phyloP scores from a whole-genome alignment of 2,888 invertebrate genomes.

The Drosophila nigricruria region DNA sequence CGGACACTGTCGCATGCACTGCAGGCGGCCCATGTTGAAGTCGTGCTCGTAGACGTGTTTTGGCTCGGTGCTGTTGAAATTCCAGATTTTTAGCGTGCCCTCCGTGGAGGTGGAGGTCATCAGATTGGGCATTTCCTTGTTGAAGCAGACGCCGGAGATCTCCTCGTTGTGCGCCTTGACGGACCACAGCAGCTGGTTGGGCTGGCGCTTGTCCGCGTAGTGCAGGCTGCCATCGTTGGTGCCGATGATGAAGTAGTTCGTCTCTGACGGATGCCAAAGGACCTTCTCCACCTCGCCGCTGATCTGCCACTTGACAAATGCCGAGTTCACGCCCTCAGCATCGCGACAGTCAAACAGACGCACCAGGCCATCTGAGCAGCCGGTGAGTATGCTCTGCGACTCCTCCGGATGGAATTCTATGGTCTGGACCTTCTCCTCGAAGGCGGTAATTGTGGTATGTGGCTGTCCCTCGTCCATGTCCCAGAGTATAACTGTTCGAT shows the following conservation, averaged over 20 bases:
- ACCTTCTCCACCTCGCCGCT: slow-evolving; percentile 93
- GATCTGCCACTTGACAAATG: slow-evolving; percentile 88
- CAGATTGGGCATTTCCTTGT: slow-evolving; percentile 90
- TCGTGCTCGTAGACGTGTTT: slow-evolving; percentile 85
- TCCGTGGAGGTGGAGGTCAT: slow-evolving; percentile 93
- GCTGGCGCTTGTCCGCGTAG: slow-evolving; percentile 90
- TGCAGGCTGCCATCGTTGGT: slow-evolving; percentile 89
- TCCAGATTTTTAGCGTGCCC: slow-evolving; percentile 95
- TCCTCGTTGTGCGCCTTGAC: slow-evolving; percentile 93
- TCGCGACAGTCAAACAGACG: slow-evolving; percentile 94
- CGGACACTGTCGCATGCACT: slow-evolving; percentile 91
- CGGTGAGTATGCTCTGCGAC: slow-evolving; percentile 92
- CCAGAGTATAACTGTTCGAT: slow-evolving; percentile 95
- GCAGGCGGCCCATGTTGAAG: slow-evolving; percentile 89
- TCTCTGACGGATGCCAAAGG: slow-evolving; percentile 92
- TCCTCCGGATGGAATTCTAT: slow-evolving; percentile 94
- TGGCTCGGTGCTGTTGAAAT: slow-evolving; percentile 85
- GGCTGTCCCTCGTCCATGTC: slow-evolving; percentile 93
- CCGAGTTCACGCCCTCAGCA: slow-evolving; percentile 87
- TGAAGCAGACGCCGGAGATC: slow-evolving; percentile 92
- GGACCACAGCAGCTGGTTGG: slow-evolving; percentile 89
- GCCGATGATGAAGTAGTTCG: slow-evolving; percentile 90
- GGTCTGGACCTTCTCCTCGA: slow-evolving; percentile 94
- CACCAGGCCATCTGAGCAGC: slow-evolving; percentile 92
- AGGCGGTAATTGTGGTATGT: slow-evolving; percentile 90